Evolutionary conservation across 92 coral and sea anemone species (phyloP), one percentile per base, ranked within the genome.

Genomic region (Epizoanthus fatuus): DNA sequence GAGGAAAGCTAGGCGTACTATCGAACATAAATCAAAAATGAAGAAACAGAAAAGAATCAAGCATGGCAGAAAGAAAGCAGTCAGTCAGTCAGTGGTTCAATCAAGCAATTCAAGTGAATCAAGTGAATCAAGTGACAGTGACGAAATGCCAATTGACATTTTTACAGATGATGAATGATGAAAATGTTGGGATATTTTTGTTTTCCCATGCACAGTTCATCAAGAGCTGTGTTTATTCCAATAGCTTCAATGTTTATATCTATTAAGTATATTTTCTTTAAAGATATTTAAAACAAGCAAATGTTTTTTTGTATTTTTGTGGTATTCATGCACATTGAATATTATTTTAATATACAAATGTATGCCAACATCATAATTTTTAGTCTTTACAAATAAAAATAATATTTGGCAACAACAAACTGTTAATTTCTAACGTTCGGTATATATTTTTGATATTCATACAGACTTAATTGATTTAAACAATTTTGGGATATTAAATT

Each of bases 11-110:
- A 39, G 52, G 52, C 52, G 73, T 39, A 47, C 73, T 4, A 68
- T 38, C 16, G 73, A 68, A 20, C 53, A 68, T 20, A 68, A 68
- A 68, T 68, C 73, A 4, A 67, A 67, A 67, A 38, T 67, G 72
- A 67, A 67, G n/a, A 67, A 67, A 19, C 72, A 67, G 72, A 67
- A 19, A 19, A 62, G 8, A 45, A 45, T 45, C 51, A 45, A 45
- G 51, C 51, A 45, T 45, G 51, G 1, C 51, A 45, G 51, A 45
- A 45, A 45, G 51, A 45, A 45, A 45, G 51, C 9, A 45, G 9
- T 45, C 51, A 45, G 51, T 45, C 51, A 45, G 51, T 5, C 9
- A 45, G 5, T 6, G 9, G 38, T 3, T 12, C 25, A 22, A 22
- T 22, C 25, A 22, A 22, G 25, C 25, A 20, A 63, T 14, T 20